Conservation (phyloP, 2,113 vertebrate species). For the Orthonyx spaldingii region DNA sequence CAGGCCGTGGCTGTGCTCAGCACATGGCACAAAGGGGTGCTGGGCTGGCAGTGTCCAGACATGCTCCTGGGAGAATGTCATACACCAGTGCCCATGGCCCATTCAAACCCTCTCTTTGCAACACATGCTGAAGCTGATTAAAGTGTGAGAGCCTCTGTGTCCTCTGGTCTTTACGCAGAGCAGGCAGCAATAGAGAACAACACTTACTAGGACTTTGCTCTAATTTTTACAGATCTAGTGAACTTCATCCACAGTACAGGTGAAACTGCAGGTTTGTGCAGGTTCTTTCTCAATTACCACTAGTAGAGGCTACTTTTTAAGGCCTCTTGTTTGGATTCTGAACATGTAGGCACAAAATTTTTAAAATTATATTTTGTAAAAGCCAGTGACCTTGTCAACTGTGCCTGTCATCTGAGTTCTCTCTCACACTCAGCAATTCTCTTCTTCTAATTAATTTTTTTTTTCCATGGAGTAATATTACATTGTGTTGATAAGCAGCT, state of each 20-base stretch:
- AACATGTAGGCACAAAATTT: background rate
- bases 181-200: background rate
- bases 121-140: background rate
- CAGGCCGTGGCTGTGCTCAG: background rate
- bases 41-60: background rate
- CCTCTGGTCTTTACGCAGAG: background rate
- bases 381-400: background rate
- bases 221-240: background rate
- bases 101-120: background rate
- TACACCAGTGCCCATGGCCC: background rate
- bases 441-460: slow-evolving; percentile 1
- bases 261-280: background rate
- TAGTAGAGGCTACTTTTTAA: background rate
- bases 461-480: background rate
- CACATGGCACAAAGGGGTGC: rapidly evolving
- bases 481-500: background rate
- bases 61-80: background rate
- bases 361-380: background rate
- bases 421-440: background rate
- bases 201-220: background rate
- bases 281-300: background rate
- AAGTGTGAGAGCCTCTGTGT: background rate
- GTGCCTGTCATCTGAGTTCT: background rate
- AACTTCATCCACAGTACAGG: background rate
- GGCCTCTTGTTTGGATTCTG: background rate